A percentile compares a stretch with the other conserved stretches of the same genome.
Evolutionary conservation across 2,797 vertebrate species (phyloP).

Genomic region (Melanotaenia boesemani): DNA sequence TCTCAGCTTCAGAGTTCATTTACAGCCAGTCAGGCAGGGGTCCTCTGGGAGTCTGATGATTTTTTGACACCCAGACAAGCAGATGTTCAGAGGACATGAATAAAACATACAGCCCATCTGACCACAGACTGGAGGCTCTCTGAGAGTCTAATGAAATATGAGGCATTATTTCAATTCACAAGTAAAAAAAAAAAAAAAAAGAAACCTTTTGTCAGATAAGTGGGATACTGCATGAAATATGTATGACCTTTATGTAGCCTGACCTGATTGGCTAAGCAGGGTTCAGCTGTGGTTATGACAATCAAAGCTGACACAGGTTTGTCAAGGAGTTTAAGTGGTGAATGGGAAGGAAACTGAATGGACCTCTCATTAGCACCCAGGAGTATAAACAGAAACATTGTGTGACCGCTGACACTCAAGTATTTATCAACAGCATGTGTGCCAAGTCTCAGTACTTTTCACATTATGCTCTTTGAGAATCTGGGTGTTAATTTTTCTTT

Average conservation of each 20-base stretch:
- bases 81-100: slow-evolving; percentile 81
- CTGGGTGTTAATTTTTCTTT: slow-evolving; percentile 56
- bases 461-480: slow-evolving; percentile 66
- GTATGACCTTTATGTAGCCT: slow-evolving; percentile 71
- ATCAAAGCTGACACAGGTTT: slow-evolving; percentile 71
- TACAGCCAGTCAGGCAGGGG: slow-evolving; percentile 73
- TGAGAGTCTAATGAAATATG: slow-evolving; percentile 78
- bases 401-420: slow-evolving; percentile 39
- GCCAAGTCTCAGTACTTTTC: slow-evolving; percentile 42
- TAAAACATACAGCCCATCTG: slow-evolving; percentile 80
- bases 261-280: slow-evolving; percentile 68
- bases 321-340: slow-evolving; percentile 50
- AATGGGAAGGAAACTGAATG: slow-evolving; percentile 64
- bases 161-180: slow-evolving; percentile 72
- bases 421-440: slow-evolving; percentile 57
- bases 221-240: slow-evolving; percentile 78
- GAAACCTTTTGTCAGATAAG: slow-evolving; percentile 70
- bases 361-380: slow-evolving; percentile 49
- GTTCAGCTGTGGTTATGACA: slow-evolving; percentile 64
- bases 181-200: slow-evolving; percentile 16
- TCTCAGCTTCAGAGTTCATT: slow-evolving; percentile 76
- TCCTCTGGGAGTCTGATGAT: slow-evolving; percentile 74
- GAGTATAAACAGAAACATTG: slow-evolving; percentile 63
- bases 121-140: slow-evolving; percentile 62
- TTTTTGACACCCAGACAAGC: slow-evolving; percentile 80